These are phyloP conservation scores for Palythoa grandis DNA, from an alignment of 92 coral and sea anemone species.

Conservation along the genomic window DNA sequence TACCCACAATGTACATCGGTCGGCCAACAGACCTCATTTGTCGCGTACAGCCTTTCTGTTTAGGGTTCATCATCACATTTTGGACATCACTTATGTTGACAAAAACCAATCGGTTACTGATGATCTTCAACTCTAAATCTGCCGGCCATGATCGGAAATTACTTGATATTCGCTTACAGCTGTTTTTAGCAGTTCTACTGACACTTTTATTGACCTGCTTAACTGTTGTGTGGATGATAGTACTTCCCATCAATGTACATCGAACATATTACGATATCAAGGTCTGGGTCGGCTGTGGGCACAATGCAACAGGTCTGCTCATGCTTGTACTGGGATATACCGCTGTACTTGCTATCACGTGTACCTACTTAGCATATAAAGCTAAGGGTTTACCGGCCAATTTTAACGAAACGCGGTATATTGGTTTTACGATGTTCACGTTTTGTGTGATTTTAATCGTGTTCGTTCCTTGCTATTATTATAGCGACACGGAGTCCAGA, in stretches of 20 bases:
- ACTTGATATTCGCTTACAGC: conserved; percentile 73
- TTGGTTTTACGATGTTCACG: conserved; percentile 95
- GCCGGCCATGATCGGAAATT: conserved; percentile 65
- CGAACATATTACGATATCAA: conserved; percentile 61
- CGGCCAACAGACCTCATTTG: conserved; percentile 71
- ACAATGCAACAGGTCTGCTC: conserved; percentile 75
- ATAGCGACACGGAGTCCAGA: conserved; percentile 60
- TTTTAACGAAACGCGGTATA: conserved; percentile 91
- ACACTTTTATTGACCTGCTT: conserved; percentile 46
- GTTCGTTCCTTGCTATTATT: conserved; percentile 78
- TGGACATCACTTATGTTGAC: conserved; percentile 93
- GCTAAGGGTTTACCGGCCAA: conserved; percentile 96
- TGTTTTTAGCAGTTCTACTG: conserved; percentile 69
- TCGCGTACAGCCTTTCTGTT: conserved; percentile 74
- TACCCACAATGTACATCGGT: conserved; percentile 76
- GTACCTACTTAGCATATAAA: conserved; percentile 86
- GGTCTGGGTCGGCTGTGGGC: conserved; percentile 87
- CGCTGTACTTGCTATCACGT: conserved; percentile 88
- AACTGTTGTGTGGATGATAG: conserved; percentile 61
- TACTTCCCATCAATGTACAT: conserved; percentile 77
- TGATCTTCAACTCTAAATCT: conserved; percentile 82
- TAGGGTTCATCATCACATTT: conserved; percentile 79
- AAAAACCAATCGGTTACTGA: conserved; percentile 85
- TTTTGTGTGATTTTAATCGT: conserved; percentile 87
- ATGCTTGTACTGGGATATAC: conserved; percentile 82